Percentiles rank a stretch among this genome's conserved stretches.
Conservation (phyloP, 2,113 vertebrate species). For the Macrotis lagotis region DNA sequence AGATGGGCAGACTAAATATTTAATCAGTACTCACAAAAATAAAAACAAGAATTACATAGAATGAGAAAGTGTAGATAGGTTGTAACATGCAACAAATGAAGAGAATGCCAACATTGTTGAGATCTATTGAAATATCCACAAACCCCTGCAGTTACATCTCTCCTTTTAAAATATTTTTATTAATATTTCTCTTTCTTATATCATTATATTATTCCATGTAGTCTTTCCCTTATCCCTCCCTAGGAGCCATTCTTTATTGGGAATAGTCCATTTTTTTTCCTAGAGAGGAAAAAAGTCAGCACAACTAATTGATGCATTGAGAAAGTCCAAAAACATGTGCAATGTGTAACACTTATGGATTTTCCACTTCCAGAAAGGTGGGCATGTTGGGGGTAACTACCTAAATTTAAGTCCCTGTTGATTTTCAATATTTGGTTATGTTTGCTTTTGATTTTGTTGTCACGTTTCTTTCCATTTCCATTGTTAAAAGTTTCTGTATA, state of each 20-base stretch:
- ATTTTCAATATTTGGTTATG: not conserved
- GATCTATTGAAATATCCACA: not conserved
- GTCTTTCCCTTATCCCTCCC: not conserved
- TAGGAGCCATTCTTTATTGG: not conserved
- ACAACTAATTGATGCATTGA: not conserved
- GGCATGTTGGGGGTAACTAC: not conserved
- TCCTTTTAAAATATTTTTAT: not conserved
- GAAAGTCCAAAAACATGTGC: not conserved
- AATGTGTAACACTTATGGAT: not conserved
- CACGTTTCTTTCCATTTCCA: not conserved
- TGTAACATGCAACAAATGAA: not conserved
- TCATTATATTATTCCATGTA: not conserved
- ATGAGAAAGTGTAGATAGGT: not conserved
- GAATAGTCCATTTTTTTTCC: not conserved
- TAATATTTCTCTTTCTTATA: not conserved
- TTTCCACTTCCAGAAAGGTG: not conserved
- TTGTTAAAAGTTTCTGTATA: not conserved
- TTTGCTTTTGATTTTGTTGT: not conserved
- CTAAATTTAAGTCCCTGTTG: not conserved
- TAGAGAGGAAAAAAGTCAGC: not conserved
- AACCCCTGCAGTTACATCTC: not conserved
- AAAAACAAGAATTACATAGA: not conserved
- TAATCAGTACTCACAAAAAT: not conserved
- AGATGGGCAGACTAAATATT: not conserved
- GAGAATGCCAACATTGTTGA: not conserved